phyloP scores from a whole-genome alignment of 2,797 vertebrate genomes.

The Steatocranus sp. region DNA sequence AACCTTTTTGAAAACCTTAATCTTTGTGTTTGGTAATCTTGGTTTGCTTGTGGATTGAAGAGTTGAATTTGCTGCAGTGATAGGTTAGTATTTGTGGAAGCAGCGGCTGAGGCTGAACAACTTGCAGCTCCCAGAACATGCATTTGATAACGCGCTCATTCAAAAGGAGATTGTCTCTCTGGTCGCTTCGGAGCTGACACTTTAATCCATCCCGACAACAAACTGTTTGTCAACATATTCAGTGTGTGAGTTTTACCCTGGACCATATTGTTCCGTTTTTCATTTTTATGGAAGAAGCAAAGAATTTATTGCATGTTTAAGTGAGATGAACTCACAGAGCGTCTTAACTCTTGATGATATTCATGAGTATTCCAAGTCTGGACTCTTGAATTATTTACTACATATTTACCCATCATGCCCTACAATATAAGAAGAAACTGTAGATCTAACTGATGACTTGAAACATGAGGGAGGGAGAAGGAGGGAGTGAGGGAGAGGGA shows the following conservation, averaged over 20 bases:
- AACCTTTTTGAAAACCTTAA: not conserved
- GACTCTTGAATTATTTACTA: not conserved
- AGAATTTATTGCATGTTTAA: not conserved
- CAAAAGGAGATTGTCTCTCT: constrained; percentile 13
- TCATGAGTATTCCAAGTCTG: not conserved
- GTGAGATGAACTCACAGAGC: not conserved
- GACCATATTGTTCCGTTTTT: not conserved
- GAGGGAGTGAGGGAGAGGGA: constrained; percentile 17
- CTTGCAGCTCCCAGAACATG: not conserved
- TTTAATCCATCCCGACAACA: constrained; percentile 12
- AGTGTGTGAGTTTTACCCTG: not conserved
- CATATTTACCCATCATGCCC: not conserved
- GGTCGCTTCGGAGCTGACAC: not conserved
- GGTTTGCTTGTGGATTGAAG: not conserved
- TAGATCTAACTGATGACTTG: constrained; percentile 11
- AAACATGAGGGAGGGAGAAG: constrained; percentile 12
- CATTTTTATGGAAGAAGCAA: not conserved
- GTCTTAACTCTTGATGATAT: not conserved
- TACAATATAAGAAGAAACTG: not conserved
- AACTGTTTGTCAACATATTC: not conserved
- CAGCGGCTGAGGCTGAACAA: not conserved
- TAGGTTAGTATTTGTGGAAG: not conserved
- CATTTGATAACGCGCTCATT: not conserved
- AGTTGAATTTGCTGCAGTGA: not conserved
- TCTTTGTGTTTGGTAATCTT: not conserved